A percentile compares a stretch with the other conserved stretches of the same genome.
Evolutionary conservation across 1,140 invertebrate species (phyloP).

Genomic region (Ceratina calcarata): DNA sequence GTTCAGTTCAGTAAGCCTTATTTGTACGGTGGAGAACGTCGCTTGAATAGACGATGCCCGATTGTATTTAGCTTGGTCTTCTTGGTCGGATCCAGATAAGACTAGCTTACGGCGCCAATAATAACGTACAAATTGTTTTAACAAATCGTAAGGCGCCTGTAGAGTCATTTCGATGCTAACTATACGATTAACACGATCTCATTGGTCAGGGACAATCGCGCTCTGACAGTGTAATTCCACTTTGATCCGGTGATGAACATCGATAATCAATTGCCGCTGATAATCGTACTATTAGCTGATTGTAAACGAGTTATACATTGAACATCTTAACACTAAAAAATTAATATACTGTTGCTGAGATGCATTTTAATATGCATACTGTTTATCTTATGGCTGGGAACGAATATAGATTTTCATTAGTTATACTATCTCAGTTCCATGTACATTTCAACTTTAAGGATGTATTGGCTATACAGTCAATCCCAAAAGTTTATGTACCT

Average conservation of each 20-base stretch:
- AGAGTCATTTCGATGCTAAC: not conserved
- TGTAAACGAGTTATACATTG: too few relatives aligned
- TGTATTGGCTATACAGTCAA: too few relatives aligned
- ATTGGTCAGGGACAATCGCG: constrained; percentile 27
- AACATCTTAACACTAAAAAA: too few relatives aligned
- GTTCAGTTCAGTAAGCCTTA: not conserved
- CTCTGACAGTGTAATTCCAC: not conserved
- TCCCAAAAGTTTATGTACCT: too few relatives aligned
- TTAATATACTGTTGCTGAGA: too few relatives aligned
- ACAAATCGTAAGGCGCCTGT: constrained; percentile 38
- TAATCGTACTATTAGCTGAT: not conserved
- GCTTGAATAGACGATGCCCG: constrained; percentile 11
- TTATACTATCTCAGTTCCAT: not conserved
- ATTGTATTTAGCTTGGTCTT: constrained; percentile 5
- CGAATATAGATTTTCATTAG: not conserved
- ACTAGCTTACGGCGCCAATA: constrained; percentile 31
- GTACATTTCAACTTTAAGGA: too few relatives aligned
- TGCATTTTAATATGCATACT: too few relatives aligned
- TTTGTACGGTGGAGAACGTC: constrained; percentile 3
- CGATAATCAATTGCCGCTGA: not conserved
- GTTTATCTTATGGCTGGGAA: not conserved
- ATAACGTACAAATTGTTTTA: constrained; percentile 44
- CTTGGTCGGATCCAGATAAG: constrained; percentile 27
- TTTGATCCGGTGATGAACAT: not conserved
- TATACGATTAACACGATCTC: constrained; percentile 24